phyloP scores from a whole-genome alignment of 2,113 vertebrate genomes.

The Parus major region DNA sequence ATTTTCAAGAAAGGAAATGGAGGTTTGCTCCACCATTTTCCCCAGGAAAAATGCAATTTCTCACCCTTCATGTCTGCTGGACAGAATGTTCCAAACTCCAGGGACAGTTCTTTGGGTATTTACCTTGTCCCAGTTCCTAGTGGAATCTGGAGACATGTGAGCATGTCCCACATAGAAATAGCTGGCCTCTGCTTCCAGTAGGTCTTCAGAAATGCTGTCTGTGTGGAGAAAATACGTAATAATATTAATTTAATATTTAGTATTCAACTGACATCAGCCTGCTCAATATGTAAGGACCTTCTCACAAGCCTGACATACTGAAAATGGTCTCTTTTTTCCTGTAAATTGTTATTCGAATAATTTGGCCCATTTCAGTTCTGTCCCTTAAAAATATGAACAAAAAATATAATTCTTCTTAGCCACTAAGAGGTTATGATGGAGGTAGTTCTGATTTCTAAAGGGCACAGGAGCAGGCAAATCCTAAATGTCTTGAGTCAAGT shows the following conservation, averaged over 20 bases:
- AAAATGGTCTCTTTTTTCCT: not conserved
- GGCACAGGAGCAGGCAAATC: not conserved
- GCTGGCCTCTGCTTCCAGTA: not conserved
- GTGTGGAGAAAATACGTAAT: not conserved
- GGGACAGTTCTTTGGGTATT: not conserved
- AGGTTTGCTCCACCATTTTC: not conserved
- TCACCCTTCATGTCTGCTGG: not conserved
- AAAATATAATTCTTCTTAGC: not conserved
- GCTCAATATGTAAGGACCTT: not conserved
- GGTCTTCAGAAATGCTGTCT: not conserved
- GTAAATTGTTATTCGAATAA: not conserved
- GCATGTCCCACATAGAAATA: not conserved
- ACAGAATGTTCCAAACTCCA: not conserved
- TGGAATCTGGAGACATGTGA: not conserved
- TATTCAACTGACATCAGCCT: not conserved
- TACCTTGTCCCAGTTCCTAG: not conserved
- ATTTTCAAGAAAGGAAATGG: not conserved
- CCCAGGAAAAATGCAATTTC: not conserved
- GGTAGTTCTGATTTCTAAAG: not conserved
- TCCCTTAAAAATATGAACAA: not conserved
- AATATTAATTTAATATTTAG: not conserved
- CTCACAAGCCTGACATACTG: not conserved
- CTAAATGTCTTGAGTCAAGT: accelerated
- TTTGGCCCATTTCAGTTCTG: not conserved
- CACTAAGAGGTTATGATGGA: not conserved